Evolutionary conservation across 2,888 invertebrate genomes (phyloP), one percentile per base, ranked within the genome.

Genomic region (Neoitamus cyanurus): DNA sequence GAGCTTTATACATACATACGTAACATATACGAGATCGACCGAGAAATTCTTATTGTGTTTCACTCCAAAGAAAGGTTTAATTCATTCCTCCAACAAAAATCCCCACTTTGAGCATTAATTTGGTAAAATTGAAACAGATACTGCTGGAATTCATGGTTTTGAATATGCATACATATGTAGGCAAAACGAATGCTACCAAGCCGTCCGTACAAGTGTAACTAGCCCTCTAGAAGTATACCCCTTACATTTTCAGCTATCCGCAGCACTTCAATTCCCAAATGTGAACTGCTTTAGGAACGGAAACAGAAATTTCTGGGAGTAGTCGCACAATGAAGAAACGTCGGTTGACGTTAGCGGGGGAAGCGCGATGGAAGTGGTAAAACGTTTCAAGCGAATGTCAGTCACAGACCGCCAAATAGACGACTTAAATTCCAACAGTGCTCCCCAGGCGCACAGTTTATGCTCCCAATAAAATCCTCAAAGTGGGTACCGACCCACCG

Each of bases 401-500:
- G 37, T 37, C 42, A 25, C 28, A 25, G 28, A 75, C 75, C 75
- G 42, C 58, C 75, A 75, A 42, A 42, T 75, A 30, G 37, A 25
- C 42, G 42, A 25, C 75, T 42, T 25, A 75, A 42, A 46, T 28
- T 34, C 73, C 34, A 28, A n/a, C 58, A 58, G 3, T 46, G 25
- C 36, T 36, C 73, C 42, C 75, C 46, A 28, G 13, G 20, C 25
- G 0, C 15, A 20, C 28, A 28, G 20, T 75, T 75, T 75, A 42
- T 42, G 37, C 75, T 75, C 58, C 37, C 42, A 42, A 37, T 37
- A 75, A 75, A 75, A 75, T 42, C 75, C 28, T 42, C 25, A 75
- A 75, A 75, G 42, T 46, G 42, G 25, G 58, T 11, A 58, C 58
- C 15, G 20, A 58, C 58, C 58, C 42, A 42, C 42, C 25, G 31